Conservation (phyloP, 2,113 vertebrate species). For the Tetrax tetrax region DNA sequence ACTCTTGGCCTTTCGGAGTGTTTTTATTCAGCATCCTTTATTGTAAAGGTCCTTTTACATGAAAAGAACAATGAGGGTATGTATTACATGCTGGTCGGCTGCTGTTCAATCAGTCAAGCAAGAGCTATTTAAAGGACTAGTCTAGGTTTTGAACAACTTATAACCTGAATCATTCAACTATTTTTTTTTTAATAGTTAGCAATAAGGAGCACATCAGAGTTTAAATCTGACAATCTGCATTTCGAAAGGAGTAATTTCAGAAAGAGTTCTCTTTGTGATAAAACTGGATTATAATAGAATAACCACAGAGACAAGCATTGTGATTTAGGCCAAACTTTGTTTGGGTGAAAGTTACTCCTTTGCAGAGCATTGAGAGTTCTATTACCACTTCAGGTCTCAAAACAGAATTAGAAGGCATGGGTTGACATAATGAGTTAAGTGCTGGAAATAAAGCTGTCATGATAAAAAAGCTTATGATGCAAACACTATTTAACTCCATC, state of each 20-base stretch:
- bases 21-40: slow-evolving; percentile 21
- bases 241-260: not conserved
- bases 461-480: slow-evolving; percentile 29
- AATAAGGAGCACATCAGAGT: not conserved
- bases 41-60: slow-evolving; percentile 7
- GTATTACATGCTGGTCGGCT: not conserved
- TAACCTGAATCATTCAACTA: not conserved
- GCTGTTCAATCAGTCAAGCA: not conserved
- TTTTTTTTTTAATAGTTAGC: not conserved
- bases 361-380: not conserved
- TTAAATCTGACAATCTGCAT: not conserved
- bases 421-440: slow-evolving; percentile 47
- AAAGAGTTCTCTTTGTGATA: not conserved
- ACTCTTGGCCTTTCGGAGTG: not conserved
- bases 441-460: slow-evolving; percentile 34
- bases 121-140: not conserved
- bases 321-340: not conserved
- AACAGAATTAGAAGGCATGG: slow-evolving; percentile 13
- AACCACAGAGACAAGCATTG: not conserved
- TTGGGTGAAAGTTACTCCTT: not conserved
- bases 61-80: not conserved
- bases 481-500: slow-evolving; percentile 48
- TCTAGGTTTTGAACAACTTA: not conserved
- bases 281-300: not conserved
- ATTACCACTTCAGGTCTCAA: not conserved